Base-by-base conservation (phyloP, 2,113 vertebrate species). In the Tragelaphus imberbis region DNA sequence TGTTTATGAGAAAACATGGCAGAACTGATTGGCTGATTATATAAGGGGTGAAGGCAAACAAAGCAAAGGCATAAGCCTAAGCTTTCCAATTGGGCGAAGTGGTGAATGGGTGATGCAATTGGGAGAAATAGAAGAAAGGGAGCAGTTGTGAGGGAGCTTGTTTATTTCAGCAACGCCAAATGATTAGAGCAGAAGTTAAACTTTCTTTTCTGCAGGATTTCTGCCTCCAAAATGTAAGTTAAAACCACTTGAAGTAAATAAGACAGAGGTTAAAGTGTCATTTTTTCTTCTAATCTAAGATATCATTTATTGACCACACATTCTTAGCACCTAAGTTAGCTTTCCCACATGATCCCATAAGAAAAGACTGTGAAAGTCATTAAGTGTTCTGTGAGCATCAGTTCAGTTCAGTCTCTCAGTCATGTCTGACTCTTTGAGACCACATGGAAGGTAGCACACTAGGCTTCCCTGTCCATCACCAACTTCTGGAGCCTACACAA, bases 1-100 rank as follows among this genome's bases (percentile, higher is more conserved):
- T 55, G 59, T 71, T 84, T 86, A 81, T n/a, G 53, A 94, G 51
- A 28, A 90, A 93, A 93, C 51, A 36, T 84, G 75, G 90, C 19
- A 91, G 89, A 79, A 96, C 11, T 63, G 84, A 91, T 94, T 94
- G 84, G 86, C 36, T 77, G 55, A 88, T 97, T 96, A 84, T 27
- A 1, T 87, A 96, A 95, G 58, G 23, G 6, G 68, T 44, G 53
- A 84, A 53, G 94, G 63, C 85, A 93, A 95, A 90, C 36, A 87
- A 95, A 65, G 25, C 25, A 84, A 97, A 96, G 53, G 17, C 36
- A 61, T 36, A 86, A 71, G n/a, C 71, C 21, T 27, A 90, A 7
- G 33, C 61, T 92, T 95, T 84, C 33, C 23, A 90, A 28, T 80
- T 65, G 49, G 49, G 65, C 14, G 68, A 84, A 30, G 6, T 55